phyloP scores from a whole-genome alignment of 2,113 vertebrate species.

The Ceyx melanurus region DNA sequence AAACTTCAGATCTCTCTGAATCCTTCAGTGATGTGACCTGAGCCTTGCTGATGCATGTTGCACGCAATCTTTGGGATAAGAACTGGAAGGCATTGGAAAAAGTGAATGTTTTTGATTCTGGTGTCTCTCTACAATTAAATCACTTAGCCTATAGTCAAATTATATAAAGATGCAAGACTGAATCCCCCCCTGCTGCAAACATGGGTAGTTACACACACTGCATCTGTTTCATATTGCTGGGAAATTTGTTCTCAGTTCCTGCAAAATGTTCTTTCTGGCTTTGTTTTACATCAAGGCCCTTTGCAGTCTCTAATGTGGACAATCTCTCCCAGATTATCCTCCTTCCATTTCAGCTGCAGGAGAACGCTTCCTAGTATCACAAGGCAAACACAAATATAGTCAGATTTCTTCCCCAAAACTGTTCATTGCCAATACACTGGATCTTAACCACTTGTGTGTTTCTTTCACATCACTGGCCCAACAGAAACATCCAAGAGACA shows the following conservation, averaged over 20 bases:
- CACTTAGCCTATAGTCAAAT: neutral
- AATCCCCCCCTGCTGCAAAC: neutral
- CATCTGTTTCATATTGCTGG: neutral
- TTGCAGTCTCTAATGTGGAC: neutral
- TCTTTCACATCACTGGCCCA: neutral
- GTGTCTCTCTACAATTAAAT: neutral
- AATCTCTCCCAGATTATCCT: neutral
- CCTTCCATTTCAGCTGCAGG: neutral
- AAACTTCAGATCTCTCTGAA: neutral
- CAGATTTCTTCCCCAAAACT: neutral
- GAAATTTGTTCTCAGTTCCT: neutral
- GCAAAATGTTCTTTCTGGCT: neutral
- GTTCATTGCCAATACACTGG: neutral
- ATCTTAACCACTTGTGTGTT: neutral
- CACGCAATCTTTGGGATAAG: neutral
- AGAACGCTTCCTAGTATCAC: neutral
- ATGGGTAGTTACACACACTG: neutral
- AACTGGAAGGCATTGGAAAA: neutral
- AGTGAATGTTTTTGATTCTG: neutral
- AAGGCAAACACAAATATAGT: neutral
- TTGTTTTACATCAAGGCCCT: neutral
- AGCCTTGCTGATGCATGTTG: neutral
- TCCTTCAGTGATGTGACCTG: neutral
- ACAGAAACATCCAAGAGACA: neutral
- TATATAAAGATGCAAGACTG: neutral